Percentiles rank a stretch among this genome's conserved stretches.
These are phyloP conservation scores for Xylota segnis DNA, from an alignment of 2,888 invertebrate genomes.

Conservation along the genomic window DNA sequence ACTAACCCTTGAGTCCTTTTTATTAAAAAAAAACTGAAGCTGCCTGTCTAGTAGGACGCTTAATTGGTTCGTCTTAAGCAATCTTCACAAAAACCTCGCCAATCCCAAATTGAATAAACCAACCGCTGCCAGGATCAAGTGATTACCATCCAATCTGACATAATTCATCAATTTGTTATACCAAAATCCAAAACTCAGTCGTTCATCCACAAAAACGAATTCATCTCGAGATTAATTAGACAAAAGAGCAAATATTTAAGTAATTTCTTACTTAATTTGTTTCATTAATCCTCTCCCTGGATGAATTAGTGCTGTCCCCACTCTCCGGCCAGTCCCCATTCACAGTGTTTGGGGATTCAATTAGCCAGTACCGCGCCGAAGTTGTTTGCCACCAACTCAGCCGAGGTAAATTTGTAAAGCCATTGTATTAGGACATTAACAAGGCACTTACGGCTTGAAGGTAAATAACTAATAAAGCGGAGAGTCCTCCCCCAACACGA, in stretches of 20 bases:
- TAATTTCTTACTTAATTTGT: constrained; percentile 33
- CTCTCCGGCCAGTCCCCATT: background rate
- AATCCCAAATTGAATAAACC: background rate
- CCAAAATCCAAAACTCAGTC: background rate
- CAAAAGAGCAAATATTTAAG: constrained; percentile 44
- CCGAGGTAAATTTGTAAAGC: constrained; percentile 7
- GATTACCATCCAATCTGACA: constrained; percentile 15
- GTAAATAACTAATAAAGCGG: background rate
- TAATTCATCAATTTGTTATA: constrained; percentile 29
- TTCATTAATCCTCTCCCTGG: constrained; percentile 16
- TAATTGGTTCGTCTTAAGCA: no score
- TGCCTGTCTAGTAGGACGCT: no score
- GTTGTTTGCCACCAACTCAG: constrained; percentile 22
- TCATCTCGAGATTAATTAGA: constrained; percentile 37
- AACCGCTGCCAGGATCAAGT: background rate
- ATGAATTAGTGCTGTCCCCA: background rate
- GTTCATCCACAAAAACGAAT: background rate
- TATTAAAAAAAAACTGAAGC: no score
- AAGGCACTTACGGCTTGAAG: background rate
- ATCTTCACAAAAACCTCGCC: no score
- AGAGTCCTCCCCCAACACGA: background rate
- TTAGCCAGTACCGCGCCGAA: constrained; percentile 17
- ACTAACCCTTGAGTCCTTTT: no score
- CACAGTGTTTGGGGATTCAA: constrained; percentile 36
- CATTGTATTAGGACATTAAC: constrained; percentile 28